These are phyloP conservation scores for Myxocyprinus asiaticus DNA, from an alignment of 2,113 vertebrate genomes.

Conservation along the genomic window DNA sequence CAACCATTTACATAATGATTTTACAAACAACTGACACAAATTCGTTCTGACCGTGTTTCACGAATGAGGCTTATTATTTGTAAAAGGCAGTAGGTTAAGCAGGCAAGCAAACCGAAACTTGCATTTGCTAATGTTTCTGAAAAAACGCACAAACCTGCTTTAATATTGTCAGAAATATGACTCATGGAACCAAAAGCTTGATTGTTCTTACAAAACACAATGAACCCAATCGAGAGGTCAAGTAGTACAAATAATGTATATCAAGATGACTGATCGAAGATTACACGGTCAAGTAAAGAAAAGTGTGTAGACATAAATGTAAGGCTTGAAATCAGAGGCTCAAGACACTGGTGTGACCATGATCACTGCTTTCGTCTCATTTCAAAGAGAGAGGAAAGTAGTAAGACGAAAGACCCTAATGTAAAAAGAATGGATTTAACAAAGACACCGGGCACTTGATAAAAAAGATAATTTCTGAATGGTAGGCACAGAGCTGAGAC, in stretches of 20 bases:
- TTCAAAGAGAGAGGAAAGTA: not conserved
- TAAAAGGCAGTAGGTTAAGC: constrained; percentile 5
- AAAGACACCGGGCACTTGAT: not conserved
- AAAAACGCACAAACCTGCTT: not conserved
- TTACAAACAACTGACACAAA: not conserved
- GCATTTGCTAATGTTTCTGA: not conserved
- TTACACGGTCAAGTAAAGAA: not conserved
- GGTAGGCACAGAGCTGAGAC: constrained; percentile 61
- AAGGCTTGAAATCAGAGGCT: not conserved
- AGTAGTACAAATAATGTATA: not conserved
- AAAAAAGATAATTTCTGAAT: constrained; percentile 17
- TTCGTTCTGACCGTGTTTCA: not conserved
- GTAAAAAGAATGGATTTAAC: not conserved
- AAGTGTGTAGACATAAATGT: not conserved
- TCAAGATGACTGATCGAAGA: not conserved
- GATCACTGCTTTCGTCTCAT: not conserved
- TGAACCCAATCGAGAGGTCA: not conserved
- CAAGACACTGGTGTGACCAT: not conserved
- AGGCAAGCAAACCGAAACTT: not conserved
- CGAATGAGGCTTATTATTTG: not conserved
- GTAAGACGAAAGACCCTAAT: not conserved
- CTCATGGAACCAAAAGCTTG: not conserved
- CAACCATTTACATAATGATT: not conserved
- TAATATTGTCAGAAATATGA: not conserved
- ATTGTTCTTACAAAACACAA: constrained; percentile 3